A percentile compares a stretch with the other conserved stretches of the same genome.
Evolutionary conservation across 1,140 invertebrate genomes (phyloP).

Genomic region (Plodia interpunctella): DNA sequence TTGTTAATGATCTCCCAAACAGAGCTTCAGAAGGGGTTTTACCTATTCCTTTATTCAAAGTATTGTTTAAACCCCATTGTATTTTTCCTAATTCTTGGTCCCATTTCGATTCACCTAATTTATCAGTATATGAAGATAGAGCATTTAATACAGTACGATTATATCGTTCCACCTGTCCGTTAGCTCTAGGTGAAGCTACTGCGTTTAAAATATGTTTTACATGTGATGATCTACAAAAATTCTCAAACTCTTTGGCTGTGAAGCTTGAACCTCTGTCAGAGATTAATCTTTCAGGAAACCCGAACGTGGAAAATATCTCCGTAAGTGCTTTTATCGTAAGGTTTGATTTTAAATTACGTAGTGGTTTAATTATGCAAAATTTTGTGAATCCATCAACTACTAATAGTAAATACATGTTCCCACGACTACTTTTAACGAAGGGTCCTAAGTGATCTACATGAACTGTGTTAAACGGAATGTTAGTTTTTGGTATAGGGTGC

Average conservation of each 20-base stretch:
- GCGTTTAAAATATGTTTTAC: conserved; percentile 11
- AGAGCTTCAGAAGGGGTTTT: background rate
- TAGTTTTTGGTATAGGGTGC: background rate
- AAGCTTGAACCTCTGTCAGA: conserved; percentile 11
- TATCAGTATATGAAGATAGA: background rate
- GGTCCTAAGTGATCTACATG: conserved; percentile 16
- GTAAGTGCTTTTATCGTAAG: background rate
- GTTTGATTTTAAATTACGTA: background rate
- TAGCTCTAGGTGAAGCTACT: conserved; percentile 25
- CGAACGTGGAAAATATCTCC: conserved; percentile 12
- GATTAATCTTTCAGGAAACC: conserved; percentile 4
- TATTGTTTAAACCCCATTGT: conserved; percentile 13
- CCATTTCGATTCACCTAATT: background rate
- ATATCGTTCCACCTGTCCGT: conserved; percentile 38
- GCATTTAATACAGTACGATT: conserved; percentile 21
- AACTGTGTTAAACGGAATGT: conserved; percentile 12
- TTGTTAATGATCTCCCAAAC: background rate
- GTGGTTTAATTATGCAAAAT: conserved; percentile 12
- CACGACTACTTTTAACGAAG: conserved; percentile 9
- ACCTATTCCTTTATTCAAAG: conserved; percentile 5
- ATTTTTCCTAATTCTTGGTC: too few relatives aligned
- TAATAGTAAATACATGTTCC: conserved; percentile 8
- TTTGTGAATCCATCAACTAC: conserved; percentile 18
- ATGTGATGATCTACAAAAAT: conserved; percentile 4
- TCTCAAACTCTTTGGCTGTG: conserved; percentile 8